These are phyloP conservation scores for Pyrgilauda ruficollis DNA, from an alignment of 2,113 vertebrate genomes.

Conservation along the genomic window DNA sequence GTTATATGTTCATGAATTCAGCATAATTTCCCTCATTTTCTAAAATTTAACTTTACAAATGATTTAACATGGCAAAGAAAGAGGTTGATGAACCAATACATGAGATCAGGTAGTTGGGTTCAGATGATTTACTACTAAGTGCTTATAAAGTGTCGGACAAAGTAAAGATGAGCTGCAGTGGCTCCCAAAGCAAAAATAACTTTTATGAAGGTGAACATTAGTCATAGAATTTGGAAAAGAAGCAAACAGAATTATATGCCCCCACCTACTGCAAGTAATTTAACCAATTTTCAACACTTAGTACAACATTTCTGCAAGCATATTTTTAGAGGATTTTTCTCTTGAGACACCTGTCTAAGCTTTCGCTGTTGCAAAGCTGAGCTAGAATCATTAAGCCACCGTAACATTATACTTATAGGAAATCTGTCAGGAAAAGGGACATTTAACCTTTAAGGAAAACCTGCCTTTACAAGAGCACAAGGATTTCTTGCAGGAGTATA, in stretches of 20 bases:
- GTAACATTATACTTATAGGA: conserved; percentile 10
- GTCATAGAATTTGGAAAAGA: conserved; percentile 40
- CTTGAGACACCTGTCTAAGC: conserved; percentile 38
- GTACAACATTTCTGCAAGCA: conserved; percentile 26
- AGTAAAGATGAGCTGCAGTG: not conserved
- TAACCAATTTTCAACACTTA: conserved; percentile 58
- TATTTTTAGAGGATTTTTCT: conserved; percentile 53
- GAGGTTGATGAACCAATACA: not conserved
- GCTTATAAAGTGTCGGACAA: not conserved
- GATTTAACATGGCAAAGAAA: conserved; percentile 12
- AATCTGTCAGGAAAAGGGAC: not conserved
- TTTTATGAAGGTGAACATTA: conserved; percentile 39
- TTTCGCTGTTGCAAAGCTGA: not conserved
- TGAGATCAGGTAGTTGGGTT: not conserved
- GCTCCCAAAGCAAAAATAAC: conserved; percentile 55
- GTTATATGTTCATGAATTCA: not conserved
- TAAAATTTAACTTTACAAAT: not conserved
- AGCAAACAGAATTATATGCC: conserved; percentile 41
- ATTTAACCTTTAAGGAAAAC: conserved; percentile 42
- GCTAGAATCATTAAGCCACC: not conserved
- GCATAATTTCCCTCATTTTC: not conserved
- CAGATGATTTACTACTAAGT: conserved; percentile 11
- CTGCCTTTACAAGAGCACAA: not conserved
- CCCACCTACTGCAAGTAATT: conserved; percentile 50
- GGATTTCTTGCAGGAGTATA: not conserved